phyloP scores from a whole-genome alignment of 1,140 invertebrate genomes.

The Leptoteleia sp. region DNA sequence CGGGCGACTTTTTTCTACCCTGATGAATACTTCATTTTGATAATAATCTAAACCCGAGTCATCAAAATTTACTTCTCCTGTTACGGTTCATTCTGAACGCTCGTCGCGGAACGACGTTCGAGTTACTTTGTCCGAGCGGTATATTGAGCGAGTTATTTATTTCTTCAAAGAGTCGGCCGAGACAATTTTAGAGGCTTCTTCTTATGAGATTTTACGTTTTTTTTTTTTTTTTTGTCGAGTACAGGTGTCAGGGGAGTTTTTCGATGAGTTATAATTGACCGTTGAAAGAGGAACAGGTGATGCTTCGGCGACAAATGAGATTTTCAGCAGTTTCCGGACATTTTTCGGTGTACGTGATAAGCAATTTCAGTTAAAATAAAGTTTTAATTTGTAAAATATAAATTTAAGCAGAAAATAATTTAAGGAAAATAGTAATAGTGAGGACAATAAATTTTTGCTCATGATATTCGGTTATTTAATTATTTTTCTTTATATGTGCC shows the following conservation, averaged over 20 bases:
- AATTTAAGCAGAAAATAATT: too few species aligned
- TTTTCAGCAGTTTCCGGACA: too few species aligned
- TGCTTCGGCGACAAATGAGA: neutral
- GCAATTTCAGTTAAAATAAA: too few species aligned
- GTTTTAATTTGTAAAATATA: too few species aligned
- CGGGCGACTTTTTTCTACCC: slow-evolving; percentile 11
- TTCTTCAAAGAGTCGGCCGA: neutral
- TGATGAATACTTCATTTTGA: slow-evolving; percentile 34
- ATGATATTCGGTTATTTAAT: too few species aligned
- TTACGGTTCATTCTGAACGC: slow-evolving; percentile 18
- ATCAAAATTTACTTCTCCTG: slow-evolving; percentile 31
- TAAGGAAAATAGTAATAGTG: too few species aligned
- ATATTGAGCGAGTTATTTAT: slow-evolving; percentile 25
- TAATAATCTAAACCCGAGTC: slow-evolving; percentile 42
- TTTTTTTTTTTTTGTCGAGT: slow-evolving; percentile 15
- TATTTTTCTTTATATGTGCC: too few species aligned
- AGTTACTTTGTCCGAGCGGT: slow-evolving; percentile 3
- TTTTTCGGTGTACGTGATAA: too few species aligned
- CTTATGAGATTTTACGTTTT: slow-evolving; percentile 5
- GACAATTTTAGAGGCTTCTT: slow-evolving; percentile 1
- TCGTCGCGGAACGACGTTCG: slow-evolving; percentile 9
- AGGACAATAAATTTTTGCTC: too few species aligned
- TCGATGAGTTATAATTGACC: slow-evolving; percentile 9
- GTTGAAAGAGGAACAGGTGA: slow-evolving; percentile 16
- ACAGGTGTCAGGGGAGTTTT: slow-evolving; percentile 17